A percentile compares a stretch with the other conserved stretches of the same genome.
phyloP scores from a whole-genome alignment of 2,113 vertebrate genomes.

The Pteruthius melanotis region DNA sequence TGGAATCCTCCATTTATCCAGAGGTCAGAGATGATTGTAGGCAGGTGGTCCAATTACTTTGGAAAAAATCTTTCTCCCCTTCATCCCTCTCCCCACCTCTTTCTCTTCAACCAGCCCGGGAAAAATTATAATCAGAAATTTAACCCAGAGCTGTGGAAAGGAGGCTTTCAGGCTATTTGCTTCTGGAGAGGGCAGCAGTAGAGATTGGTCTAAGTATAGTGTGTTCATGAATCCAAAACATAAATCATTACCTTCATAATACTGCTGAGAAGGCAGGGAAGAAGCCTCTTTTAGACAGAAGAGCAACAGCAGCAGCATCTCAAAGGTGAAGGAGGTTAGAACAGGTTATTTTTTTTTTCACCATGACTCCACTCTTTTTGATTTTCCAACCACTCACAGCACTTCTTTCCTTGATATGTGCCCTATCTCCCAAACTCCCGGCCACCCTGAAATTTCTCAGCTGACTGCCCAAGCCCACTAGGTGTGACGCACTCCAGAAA shows the following conservation, averaged over 20 bases:
- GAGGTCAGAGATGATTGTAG: slow-evolving; percentile 13
- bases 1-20: neutral
- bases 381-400: accelerated
- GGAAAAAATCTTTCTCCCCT: neutral
- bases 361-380: neutral
- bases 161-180: neutral
- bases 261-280: neutral
- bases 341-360: neutral
- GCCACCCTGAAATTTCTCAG: slow-evolving; percentile 51
- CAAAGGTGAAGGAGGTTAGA: neutral
- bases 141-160: neutral
- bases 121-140: slow-evolving; percentile 19
- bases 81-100: neutral
- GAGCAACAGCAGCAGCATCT: neutral
- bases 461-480: neutral
- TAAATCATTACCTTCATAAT: neutral
- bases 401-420: neutral
- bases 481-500: slow-evolving; percentile 26
- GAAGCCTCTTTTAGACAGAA: neutral
- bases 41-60: neutral
- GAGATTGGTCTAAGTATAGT: neutral
- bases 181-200: neutral
- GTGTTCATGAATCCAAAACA: neutral
- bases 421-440: neutral
- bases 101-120: neutral